Conservation (phyloP, 2,797 vertebrate species). For the Hyperoplus immaculatus region DNA sequence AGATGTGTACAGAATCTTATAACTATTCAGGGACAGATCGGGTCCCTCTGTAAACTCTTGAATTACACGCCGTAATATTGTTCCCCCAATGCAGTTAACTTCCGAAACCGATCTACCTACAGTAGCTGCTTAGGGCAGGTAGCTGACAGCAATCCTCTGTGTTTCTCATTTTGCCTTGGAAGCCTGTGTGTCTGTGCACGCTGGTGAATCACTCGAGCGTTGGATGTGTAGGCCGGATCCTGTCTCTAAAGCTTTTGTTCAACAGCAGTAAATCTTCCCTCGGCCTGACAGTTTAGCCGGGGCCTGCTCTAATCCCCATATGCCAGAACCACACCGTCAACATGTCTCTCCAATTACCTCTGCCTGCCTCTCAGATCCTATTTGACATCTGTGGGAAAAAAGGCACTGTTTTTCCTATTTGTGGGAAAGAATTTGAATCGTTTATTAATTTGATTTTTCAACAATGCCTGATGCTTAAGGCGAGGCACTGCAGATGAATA, state of each 20-base stretch:
- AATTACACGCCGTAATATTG: background rate
- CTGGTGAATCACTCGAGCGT: conserved; percentile 77
- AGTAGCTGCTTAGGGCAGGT: conserved; percentile 40
- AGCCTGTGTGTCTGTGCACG: conserved; percentile 54
- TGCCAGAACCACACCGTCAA: conserved; percentile 70
- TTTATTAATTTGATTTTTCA: conserved; percentile 58
- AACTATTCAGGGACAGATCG: conserved; percentile 6
- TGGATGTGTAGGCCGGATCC: conserved; percentile 67
- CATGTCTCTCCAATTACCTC: conserved; percentile 71
- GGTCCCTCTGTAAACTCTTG: conserved; percentile 12
- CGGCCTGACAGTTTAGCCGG: conserved; percentile 70
- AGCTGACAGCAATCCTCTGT: conserved; percentile 47
- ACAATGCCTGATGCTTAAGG: conserved; percentile 43
- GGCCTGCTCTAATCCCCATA: conserved; percentile 71
- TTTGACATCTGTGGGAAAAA: conserved; percentile 69
- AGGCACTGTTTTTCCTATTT: conserved; percentile 45
- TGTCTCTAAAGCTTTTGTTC: conserved; percentile 75
- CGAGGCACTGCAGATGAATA: too few relatives aligned
- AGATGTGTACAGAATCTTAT: background rate
- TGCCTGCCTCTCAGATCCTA: conserved; percentile 49
- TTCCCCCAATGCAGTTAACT: conserved; percentile 13
- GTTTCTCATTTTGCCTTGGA: conserved; percentile 53
- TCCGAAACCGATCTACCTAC: conserved; percentile 27
- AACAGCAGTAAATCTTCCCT: conserved; percentile 74
- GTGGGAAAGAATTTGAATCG: conserved; percentile 63